Evolutionary conservation across 2,888 invertebrate genomes (phyloP).

Genomic region (Ophioninae sp.): DNA sequence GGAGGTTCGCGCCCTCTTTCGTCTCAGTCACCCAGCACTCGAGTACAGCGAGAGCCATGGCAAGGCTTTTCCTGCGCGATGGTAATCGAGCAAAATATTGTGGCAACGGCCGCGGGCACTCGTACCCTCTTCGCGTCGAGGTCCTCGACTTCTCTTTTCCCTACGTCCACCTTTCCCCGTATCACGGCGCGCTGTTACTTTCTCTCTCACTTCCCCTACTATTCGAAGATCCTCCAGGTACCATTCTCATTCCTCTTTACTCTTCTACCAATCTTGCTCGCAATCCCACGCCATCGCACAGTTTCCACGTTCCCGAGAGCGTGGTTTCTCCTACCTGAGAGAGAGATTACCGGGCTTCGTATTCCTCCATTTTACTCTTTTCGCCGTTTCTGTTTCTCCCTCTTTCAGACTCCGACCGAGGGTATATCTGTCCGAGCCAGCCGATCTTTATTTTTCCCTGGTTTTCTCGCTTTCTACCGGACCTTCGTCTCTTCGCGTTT

Average conservation of each 20-base stretch:
- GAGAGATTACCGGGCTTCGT: slow-evolving; percentile 59
- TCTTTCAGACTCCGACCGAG: slow-evolving; percentile 31
- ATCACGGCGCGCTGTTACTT: slow-evolving; percentile 57
- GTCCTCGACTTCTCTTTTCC: slow-evolving; percentile 73
- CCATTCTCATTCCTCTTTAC: slow-evolving; percentile 59
- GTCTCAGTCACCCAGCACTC: slow-evolving; percentile 55
- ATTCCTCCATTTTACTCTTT: slow-evolving; percentile 62
- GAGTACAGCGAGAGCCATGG: slow-evolving; percentile 53
- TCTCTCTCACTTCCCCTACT: slow-evolving; percentile 55
- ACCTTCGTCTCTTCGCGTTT: slow-evolving; percentile 51
- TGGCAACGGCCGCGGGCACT: slow-evolving; percentile 75
- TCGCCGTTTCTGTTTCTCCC: slow-evolving; percentile 57
- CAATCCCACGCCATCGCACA: slow-evolving; percentile 60
- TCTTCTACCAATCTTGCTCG: slow-evolving; percentile 52
- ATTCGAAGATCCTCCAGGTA: slow-evolving; percentile 34
- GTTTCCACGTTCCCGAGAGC: slow-evolving; percentile 61
- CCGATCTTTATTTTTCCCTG: slow-evolving; percentile 52
- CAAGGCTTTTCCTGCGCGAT: slow-evolving; percentile 74
- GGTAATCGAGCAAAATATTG: slow-evolving; percentile 80
- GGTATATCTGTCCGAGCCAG: slow-evolving; percentile 54
- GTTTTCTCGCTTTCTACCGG: slow-evolving; percentile 43
- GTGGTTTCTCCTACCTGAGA: slow-evolving; percentile 59
- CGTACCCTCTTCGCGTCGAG: slow-evolving; percentile 65
- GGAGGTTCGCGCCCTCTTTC: slow-evolving; percentile 45
- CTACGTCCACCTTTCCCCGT: slow-evolving; percentile 61